Base-by-base conservation (phyloP, 1,140 invertebrate genomes). In the Drosophila gunungcola region DNA sequence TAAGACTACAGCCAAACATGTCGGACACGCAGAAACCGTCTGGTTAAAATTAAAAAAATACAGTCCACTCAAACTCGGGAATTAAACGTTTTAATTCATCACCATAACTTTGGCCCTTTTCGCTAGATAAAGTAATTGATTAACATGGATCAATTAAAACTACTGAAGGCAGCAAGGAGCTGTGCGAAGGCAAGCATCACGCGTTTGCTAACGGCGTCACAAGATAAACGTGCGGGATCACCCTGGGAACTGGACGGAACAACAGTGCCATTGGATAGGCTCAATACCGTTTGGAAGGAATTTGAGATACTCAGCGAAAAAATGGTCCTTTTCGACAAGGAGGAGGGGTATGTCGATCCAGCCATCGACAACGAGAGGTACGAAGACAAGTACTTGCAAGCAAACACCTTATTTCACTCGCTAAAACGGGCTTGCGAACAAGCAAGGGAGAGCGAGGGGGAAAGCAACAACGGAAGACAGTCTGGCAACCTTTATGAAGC, bases 321-420 rank as follows among this genome's bases (percentile, higher is more conserved):
- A 25, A 10, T 45, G 43, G 13, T 21, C 11, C 43, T 46, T 46
- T 46, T 12, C 10, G 43, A 46, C 10, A 21, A 25, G 11, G 2
- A 29, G 5, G 43, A 46, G 13, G 43, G 43, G 48, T 51, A 34
- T 13, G 27, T 34, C 27, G 48, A 51, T 51, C 7, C 9, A 34
- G 48, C 48, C 48, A 51, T 51, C 29, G 29, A 34, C 48, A 51
- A 51, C 29, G 29, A 34, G 7, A 7, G 7, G 4, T 51, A 51
- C n/a, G 48, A 51, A 9, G 25, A 10, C n/a, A 51, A 51, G 11
- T 32, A 51, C 48, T 16, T 51, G 29, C 29, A 27, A 32, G 48
- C n/a, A 7, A 51, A n/a, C n/a, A n/a, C 27, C 13, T 6, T 13
- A 9, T 5, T 51, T 51, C 29, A 6, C 27, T 13, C 29, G 0